Evolutionary conservation across 2,797 vertebrate genomes (phyloP).

Genomic region (Periophthalmus magnuspinnatus): DNA sequence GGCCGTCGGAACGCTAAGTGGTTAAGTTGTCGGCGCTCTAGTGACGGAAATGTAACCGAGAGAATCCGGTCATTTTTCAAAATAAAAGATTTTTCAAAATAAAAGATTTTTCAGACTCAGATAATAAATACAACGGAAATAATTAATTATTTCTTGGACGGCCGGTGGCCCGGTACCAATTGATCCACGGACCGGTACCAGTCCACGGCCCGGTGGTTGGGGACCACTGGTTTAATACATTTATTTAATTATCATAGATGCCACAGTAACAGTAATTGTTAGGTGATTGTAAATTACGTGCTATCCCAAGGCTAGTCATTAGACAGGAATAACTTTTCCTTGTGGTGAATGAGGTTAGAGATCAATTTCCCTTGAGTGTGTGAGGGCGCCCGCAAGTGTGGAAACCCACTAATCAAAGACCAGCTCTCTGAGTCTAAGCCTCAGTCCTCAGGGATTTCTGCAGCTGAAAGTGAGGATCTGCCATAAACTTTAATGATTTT

Average conservation of each 20-base stretch:
- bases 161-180: too few species aligned
- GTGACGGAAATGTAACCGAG: too few species aligned
- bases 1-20: too few species aligned
- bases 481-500: constrained; percentile 21
- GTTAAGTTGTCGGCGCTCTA: too few species aligned
- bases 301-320: constrained; percentile 44
- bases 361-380: constrained; percentile 1
- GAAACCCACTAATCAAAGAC: constrained; percentile 30
- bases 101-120: too few species aligned
- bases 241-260: constrained; percentile 23
- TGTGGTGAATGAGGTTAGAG: constrained; percentile 18
- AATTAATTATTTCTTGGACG: too few species aligned
- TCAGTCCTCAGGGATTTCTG: constrained; percentile 24
- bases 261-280: constrained; percentile 21
- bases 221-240: constrained; percentile 13
- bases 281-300: constrained; percentile 17
- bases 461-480: constrained; percentile 9
- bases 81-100: too few species aligned
- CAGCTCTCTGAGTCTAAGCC: constrained; percentile 17
- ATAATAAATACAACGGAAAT: too few species aligned
- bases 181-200: too few species aligned
- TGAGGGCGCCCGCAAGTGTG: neutral
- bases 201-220: too few species aligned
- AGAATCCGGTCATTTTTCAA: too few species aligned
- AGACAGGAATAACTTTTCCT: constrained; percentile 30